phyloP scores from a whole-genome alignment of 2,113 vertebrate genomes.

The Terrapene triunguis region DNA sequence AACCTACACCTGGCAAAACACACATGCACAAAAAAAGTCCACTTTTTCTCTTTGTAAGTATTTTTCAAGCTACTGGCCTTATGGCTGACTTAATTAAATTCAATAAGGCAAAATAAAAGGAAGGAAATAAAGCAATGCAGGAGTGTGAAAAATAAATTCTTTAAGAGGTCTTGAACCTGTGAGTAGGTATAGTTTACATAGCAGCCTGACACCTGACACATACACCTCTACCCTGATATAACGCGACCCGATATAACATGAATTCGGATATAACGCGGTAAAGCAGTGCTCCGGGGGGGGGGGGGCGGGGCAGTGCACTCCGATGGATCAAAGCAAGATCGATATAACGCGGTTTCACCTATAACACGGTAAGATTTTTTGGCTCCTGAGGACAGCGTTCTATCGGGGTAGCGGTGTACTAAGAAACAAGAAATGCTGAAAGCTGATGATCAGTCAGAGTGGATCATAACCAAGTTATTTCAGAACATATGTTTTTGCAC shows the following conservation, averaged over 20 bases:
- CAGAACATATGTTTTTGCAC: not conserved
- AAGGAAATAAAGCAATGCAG: not conserved
- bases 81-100: constrained; percentile 38
- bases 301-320: too few relatives aligned
- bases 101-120: not conserved
- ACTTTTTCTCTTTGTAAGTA: not conserved
- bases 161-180: not conserved
- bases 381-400: too few relatives aligned
- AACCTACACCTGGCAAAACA: not conserved
- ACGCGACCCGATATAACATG: too few relatives aligned
- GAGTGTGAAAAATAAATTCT: not conserved
- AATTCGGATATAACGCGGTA: too few relatives aligned
- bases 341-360: too few relatives aligned
- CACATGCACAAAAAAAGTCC: not conserved
- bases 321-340: too few relatives aligned
- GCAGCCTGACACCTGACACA: not conserved
- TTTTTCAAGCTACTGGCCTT: constrained; percentile 2
- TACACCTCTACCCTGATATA: too few relatives aligned
- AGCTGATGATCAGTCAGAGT: not conserved
- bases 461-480: not conserved
- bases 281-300: too few relatives aligned
- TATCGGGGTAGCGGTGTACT: not conserved
- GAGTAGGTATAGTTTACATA: rapidly evolving
- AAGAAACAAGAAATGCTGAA: not conserved
- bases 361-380: too few relatives aligned